A percentile compares a stretch with the other conserved stretches of the same genome.
Evolutionary conservation across 2,888 invertebrate species (phyloP).

Genomic region (Andricus quercusramuli): DNA sequence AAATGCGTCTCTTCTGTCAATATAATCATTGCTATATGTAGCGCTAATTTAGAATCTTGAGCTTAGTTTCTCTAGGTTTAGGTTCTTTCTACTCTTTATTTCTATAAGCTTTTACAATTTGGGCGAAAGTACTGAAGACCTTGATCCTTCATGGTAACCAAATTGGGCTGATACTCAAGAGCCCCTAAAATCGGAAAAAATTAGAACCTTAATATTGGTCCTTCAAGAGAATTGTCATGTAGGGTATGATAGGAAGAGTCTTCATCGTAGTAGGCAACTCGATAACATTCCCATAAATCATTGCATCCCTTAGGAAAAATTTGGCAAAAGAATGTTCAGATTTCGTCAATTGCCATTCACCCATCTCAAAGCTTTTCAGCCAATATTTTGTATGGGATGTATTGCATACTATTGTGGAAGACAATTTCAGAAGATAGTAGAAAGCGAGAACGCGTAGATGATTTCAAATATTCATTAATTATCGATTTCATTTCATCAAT

Average conservation of each 20-base stretch:
- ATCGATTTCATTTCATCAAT: constrained; percentile 16
- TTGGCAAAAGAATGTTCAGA: neutral
- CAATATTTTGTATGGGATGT: neutral
- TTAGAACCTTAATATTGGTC: neutral
- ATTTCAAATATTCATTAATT: constrained; percentile 5
- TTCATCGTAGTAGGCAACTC: neutral
- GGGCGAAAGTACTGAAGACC: constrained; percentile 12
- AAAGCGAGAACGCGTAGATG: constrained; percentile 1
- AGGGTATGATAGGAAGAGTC: neutral
- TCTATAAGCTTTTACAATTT: constrained; percentile 5
- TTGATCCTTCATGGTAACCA: constrained; percentile 22
- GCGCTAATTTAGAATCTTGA: neutral
- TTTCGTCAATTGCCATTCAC: no score
- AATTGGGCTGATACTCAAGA: neutral
- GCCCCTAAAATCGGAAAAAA: neutral
- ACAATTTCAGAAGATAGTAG: neutral
- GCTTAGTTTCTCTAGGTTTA: constrained; percentile 6
- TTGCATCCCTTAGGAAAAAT: neutral
- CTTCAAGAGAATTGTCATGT: neutral
- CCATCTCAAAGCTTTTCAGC: neutral
- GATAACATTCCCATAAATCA: neutral
- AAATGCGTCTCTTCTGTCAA: constrained; percentile 29
- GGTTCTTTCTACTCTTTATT: constrained; percentile 2
- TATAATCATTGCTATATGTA: constrained; percentile 14
- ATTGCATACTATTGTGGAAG: neutral